Conservation (phyloP, 2,113 vertebrate genomes). For the Zeus faber region DNA sequence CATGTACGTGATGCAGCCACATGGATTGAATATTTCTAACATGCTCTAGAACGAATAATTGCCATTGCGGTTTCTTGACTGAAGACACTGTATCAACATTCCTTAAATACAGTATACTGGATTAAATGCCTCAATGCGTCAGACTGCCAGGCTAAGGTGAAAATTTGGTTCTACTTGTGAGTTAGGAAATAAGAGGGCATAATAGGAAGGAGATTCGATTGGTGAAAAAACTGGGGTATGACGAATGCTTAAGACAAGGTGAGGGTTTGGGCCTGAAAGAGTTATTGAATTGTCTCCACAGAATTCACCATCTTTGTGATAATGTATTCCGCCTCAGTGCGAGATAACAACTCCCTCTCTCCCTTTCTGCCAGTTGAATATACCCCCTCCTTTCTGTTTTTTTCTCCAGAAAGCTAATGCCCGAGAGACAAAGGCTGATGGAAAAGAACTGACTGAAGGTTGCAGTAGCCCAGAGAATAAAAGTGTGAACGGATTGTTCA, state of each 20-base stretch:
- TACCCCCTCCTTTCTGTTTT: neutral
- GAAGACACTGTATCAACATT: too few species aligned
- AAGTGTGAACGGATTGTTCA: conserved; percentile 45
- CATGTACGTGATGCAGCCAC: too few species aligned
- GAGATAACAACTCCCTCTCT: too few species aligned
- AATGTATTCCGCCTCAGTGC: neutral
- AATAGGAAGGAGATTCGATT: neutral
- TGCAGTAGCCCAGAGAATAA: conserved; percentile 62
- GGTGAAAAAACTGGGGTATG: neutral
- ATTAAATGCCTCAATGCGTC: too few species aligned
- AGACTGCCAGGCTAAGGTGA: too few species aligned
- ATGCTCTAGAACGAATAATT: too few species aligned
- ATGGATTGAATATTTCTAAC: too few species aligned
- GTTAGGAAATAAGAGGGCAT: neutral
- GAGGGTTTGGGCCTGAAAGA: neutral
- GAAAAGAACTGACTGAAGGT: conserved; percentile 59
- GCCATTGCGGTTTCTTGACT: too few species aligned
- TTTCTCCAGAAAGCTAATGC: conserved; percentile 58
- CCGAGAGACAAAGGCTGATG: conserved; percentile 52
- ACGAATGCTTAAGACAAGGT: neutral
- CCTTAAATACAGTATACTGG: too few species aligned
- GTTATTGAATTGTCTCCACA: neutral
- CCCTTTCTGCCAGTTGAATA: conserved; percentile 3
- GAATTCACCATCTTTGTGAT: neutral
- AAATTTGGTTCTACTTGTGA: too few species aligned